phyloP scores from a whole-genome alignment of 1,140 invertebrate genomes.

The Drosophila repleta region DNA sequence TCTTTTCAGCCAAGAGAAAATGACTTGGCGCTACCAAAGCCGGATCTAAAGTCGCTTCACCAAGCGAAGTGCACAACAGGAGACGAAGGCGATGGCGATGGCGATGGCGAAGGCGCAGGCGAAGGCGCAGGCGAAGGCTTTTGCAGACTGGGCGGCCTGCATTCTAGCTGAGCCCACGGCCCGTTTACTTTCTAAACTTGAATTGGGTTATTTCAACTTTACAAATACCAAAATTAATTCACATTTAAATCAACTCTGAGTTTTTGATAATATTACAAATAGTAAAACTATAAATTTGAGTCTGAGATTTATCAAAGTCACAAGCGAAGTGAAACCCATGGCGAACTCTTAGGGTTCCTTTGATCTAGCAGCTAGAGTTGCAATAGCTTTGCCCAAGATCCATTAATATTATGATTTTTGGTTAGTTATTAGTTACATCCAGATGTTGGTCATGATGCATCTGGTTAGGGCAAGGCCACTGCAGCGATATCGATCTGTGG shows the following conservation, averaged over 20 bases:
- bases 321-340: too few relatives aligned
- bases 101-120: neutral
- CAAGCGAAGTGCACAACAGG: slow-evolving; percentile 5
- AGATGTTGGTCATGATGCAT: slow-evolving; percentile 6
- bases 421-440: neutral
- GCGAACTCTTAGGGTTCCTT: too few relatives aligned
- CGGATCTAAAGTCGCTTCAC: slow-evolving; percentile 57
- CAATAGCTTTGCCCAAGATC: neutral
- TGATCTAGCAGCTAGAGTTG: too few relatives aligned
- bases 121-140: slow-evolving; percentile 1
- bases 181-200: slow-evolving; percentile 62
- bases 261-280: too few relatives aligned
- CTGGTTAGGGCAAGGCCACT: slow-evolving; percentile 62
- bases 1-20: slow-evolving; percentile 61
- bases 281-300: too few relatives aligned
- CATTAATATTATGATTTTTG: neutral
- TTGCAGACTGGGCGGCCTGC: slow-evolving; percentile 44
- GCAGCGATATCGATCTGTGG: slow-evolving; percentile 43
- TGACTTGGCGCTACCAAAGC: slow-evolving; percentile 51
- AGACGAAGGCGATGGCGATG: neutral
- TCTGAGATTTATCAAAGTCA: too few relatives aligned
- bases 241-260: neutral
- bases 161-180: slow-evolving; percentile 50
- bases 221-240: slow-evolving; percentile 1
- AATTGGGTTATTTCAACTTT: slow-evolving; percentile 37